Evolutionary conservation across 64 coral and sea anemone species (phyloP), one percentile per base, ranked within the genome.

Genomic region (Stichodactyla helianthus): DNA sequence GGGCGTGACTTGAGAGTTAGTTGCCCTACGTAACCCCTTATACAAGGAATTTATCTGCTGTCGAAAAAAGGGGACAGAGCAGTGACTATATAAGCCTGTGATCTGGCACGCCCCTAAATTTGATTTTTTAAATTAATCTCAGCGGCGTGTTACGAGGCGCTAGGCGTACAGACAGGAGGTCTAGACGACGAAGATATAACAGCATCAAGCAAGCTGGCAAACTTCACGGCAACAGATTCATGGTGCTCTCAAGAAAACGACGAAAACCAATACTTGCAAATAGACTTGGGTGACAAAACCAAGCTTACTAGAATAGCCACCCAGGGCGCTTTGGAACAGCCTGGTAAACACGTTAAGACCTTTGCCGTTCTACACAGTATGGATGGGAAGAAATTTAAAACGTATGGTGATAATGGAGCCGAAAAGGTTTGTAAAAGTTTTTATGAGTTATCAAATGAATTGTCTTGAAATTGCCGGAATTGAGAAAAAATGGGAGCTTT

Each of bases 251-350:
- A 91, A 82, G 89, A 89, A 51, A 27, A 59, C 19, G 94, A 96
- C 44, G 94, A 96, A 88, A 96, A 96, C 70, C 94, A 96, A 12
- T 96, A 93, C 80, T 77, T 96, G 65, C 94, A 96, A 57, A 87
- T 96, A 53, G 94, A 96, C 79, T 82, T 96, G 61, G 91, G 91
- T 11, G 89, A 92, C 60, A 96, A 96, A 65, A 96, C 94, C 7
- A 92, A 96, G 77, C 63, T 96, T 2, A 96, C 94, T 10, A 87
- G 92, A 68, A 87, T 96, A 83, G 94, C 91, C 23, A 96, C 94
- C 4, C 94, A 96, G 53, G 94, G 94, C 12, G 78, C 93, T 20
- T 87, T 89, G 18, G 52, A 79, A 11, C 52, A 28, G 6, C 88
- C 88, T 10, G 94, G 88, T 10, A 96, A 84, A 54, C 89, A 78